phyloP scores from a whole-genome alignment of 2,113 vertebrate species.

The Cyprinodon brontotheroides region DNA sequence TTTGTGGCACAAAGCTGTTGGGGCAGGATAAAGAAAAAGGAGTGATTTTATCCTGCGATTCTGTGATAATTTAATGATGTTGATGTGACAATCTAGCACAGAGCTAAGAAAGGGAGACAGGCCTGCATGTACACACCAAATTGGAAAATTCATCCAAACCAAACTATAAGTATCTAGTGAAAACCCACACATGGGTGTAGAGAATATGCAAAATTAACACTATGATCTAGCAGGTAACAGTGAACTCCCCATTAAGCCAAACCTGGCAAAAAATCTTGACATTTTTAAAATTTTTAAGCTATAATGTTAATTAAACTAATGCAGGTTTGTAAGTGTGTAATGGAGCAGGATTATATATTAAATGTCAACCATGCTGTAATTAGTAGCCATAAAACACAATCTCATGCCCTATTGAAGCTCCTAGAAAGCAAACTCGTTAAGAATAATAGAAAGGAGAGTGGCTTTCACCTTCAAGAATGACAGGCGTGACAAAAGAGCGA shows the following conservation, averaged over 20 bases:
- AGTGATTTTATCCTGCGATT: not conserved
- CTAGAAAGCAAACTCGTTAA: conserved; percentile 40
- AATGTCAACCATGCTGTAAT: not conserved
- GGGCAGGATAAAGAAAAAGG: not conserved
- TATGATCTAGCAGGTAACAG: not conserved
- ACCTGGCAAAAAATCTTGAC: not conserved
- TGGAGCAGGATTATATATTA: not conserved
- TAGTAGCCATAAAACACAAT: not conserved
- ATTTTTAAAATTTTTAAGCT: not conserved
- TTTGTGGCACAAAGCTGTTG: not conserved
- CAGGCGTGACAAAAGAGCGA: conserved; percentile 59
- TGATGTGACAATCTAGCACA: not conserved
- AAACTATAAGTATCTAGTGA: not conserved
- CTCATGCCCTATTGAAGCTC: conserved; percentile 9
- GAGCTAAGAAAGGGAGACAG: not conserved
- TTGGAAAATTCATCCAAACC: not conserved
- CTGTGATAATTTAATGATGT: not conserved
- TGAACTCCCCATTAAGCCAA: not conserved
- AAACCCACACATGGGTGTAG: not conserved
- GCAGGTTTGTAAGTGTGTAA: not conserved
- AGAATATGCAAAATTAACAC: not conserved
- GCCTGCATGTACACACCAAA: not conserved
- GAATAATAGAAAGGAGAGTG: conserved; percentile 45
- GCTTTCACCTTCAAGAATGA: conserved; percentile 63
- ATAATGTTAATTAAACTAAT: not conserved